Conservation (phyloP, 2,797 vertebrate genomes). For the Cynodonichthys magdalenae region DNA sequence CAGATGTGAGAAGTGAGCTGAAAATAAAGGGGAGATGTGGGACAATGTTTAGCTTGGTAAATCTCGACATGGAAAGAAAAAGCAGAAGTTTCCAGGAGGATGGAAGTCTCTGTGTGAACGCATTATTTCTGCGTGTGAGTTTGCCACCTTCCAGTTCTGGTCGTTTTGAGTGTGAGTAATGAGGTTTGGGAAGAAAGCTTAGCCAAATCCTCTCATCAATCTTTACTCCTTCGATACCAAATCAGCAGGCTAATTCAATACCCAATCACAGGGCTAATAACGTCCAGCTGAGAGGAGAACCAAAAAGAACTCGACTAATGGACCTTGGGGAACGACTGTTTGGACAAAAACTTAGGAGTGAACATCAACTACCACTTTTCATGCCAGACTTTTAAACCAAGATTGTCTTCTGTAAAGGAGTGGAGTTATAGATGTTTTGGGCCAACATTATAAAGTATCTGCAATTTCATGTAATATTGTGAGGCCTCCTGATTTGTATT, state of each 20-base stretch:
- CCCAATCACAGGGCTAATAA: conserved; percentile 78
- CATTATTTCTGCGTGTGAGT: conserved; percentile 16
- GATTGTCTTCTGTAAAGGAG: too few species aligned
- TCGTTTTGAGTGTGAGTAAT: conserved; percentile 76
- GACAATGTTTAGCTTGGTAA: conserved; percentile 41
- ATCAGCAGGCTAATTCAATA: conserved; percentile 80
- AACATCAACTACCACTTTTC: too few species aligned
- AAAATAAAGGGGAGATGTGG: conserved; percentile 18
- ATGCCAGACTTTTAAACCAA: too few species aligned
- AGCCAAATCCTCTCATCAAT: conserved; percentile 79
- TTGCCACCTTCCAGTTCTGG: conserved; percentile 34
- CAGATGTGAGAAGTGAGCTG: conserved; percentile 33
- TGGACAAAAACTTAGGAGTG: conserved; percentile 50
- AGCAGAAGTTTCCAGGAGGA: conserved; percentile 33
- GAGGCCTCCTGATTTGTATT: conserved; percentile 41
- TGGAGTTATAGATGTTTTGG: too few species aligned
- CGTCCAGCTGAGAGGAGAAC: conserved; percentile 59
- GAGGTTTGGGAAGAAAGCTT: conserved; percentile 78
- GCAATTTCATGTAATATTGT: conserved; percentile 29
- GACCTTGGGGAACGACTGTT: conserved; percentile 56
- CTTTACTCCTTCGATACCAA: conserved; percentile 78
- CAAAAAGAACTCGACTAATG: conserved; percentile 62
- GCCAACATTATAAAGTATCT: too few species aligned
- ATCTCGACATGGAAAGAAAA: conserved; percentile 24
- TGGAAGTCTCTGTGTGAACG: conserved; percentile 20